These are phyloP conservation scores for Ophiodon elongatus DNA, from an alignment of 2,113 vertebrate species.

Conservation along the genomic window DNA sequence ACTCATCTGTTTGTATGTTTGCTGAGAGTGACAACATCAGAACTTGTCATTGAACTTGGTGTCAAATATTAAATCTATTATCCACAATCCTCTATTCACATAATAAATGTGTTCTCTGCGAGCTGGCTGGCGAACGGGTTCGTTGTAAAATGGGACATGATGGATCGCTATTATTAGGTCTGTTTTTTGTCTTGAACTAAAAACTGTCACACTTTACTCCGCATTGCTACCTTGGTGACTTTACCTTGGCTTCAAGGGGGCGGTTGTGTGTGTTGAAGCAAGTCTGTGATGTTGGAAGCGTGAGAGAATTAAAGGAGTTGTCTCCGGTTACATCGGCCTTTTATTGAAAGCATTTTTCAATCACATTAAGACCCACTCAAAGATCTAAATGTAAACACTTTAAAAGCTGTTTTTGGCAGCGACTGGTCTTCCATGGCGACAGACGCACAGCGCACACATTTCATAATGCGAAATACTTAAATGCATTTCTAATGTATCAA, in stretches of 20 bases:
- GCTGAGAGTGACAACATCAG: not conserved
- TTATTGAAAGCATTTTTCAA: constrained; percentile 5
- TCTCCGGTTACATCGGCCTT: not conserved
- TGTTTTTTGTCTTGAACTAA: not conserved
- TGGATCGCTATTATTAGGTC: not conserved
- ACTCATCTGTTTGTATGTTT: not conserved
- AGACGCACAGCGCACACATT: not conserved
- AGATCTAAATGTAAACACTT: not conserved
- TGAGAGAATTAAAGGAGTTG: not conserved
- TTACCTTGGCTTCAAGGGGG: not conserved
- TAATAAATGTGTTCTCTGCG: not conserved
- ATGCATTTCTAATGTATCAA: not conserved
- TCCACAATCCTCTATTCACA: not conserved
- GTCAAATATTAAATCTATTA: not conserved
- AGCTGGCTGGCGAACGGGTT: not conserved
- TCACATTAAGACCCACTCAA: not conserved
- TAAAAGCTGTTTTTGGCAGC: not conserved
- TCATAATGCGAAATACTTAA: not conserved
- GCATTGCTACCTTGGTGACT: not conserved
- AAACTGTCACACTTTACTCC: not conserved
- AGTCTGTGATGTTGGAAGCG: not conserved
- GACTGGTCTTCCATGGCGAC: not conserved
- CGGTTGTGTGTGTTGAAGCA: not conserved
- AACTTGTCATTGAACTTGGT: not conserved
- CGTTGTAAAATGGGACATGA: not conserved